phyloP scores from a whole-genome alignment of 2,113 vertebrate species.

The Caranx ignobilis region DNA sequence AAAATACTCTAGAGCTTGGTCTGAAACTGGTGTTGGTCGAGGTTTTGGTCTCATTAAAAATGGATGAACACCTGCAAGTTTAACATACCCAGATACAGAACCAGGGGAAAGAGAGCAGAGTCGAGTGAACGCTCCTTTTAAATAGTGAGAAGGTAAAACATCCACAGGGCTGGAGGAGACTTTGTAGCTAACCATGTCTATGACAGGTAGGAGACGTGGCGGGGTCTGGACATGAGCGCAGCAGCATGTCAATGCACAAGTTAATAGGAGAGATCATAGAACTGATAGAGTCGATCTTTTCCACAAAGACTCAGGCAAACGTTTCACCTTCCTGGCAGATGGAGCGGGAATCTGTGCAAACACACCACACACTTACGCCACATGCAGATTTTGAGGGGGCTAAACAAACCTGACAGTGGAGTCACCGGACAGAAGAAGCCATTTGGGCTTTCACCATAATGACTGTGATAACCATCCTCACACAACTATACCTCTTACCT shows the following conservation, averaged over 20 bases:
- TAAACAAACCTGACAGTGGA: background rate
- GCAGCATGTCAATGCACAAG: background rate
- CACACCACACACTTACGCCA: background rate
- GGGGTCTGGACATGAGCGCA: background rate
- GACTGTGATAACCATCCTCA: background rate
- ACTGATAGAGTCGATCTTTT: background rate
- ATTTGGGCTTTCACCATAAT: background rate
- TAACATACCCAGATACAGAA: constrained; percentile 10
- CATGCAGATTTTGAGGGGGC: background rate
- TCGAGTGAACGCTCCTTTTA: constrained; percentile 17
- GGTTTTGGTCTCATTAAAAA: constrained; percentile 35
- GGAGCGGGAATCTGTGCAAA: constrained; percentile 4
- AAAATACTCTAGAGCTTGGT: background rate
- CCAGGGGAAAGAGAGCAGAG: constrained; percentile 5
- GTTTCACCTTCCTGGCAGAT: background rate
- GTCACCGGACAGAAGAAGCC: background rate
- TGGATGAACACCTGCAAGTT: constrained; percentile 8
- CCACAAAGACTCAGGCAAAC: background rate
- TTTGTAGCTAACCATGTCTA: constrained; percentile 3
- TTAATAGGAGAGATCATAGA: constrained; percentile 18
- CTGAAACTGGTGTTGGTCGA: constrained; percentile 7
- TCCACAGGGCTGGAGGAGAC: constrained; percentile 20
- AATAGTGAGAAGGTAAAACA: constrained; percentile 28
- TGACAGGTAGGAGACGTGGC: background rate
- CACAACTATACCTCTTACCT: background rate